Evolutionary conservation across 2,888 invertebrate genomes (phyloP).

Genomic region (Athripsodes cinereus): DNA sequence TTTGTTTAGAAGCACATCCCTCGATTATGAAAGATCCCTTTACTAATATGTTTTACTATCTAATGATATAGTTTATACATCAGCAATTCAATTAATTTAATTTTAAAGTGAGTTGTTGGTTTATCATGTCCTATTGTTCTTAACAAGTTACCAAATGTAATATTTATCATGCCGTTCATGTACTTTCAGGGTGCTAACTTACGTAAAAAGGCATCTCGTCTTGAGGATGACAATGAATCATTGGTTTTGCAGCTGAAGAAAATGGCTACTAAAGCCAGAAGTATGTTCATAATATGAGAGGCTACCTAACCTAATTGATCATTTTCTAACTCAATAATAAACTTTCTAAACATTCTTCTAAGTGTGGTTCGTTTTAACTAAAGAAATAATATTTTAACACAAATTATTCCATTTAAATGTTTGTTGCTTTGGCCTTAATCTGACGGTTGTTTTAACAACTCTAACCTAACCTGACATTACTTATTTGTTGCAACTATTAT

Average conservation of each 20-base stretch:
- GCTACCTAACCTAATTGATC: neutral
- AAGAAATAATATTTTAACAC: neutral
- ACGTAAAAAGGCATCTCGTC: constrained; percentile 82
- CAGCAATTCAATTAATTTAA: too few species aligned
- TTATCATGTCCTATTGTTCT: neutral
- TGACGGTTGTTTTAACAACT: neutral
- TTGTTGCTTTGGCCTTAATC: too few species aligned
- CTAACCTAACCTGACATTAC: too few species aligned
- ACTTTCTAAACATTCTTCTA: too few species aligned
- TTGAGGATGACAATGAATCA: constrained; percentile 97
- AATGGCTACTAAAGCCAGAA: constrained; percentile 83
- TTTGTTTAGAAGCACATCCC: too few species aligned
- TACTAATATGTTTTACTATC: too few species aligned
- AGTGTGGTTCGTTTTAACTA: too few species aligned
- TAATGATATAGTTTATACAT: too few species aligned
- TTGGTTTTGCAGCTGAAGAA: constrained; percentile 93
- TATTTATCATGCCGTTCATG: constrained; percentile 25
- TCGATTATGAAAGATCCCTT: too few species aligned
- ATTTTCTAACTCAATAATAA: too few species aligned
- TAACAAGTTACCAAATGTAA: constrained; percentile 1
- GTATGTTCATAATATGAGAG: constrained; percentile 47
- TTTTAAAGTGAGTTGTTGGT: too few species aligned
- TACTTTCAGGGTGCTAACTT: constrained; percentile 75
- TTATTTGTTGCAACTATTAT: too few species aligned
- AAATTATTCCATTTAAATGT: neutral